phyloP scores from a whole-genome alignment of 2,113 vertebrate genomes.

The Ahaetulla prasina region DNA sequence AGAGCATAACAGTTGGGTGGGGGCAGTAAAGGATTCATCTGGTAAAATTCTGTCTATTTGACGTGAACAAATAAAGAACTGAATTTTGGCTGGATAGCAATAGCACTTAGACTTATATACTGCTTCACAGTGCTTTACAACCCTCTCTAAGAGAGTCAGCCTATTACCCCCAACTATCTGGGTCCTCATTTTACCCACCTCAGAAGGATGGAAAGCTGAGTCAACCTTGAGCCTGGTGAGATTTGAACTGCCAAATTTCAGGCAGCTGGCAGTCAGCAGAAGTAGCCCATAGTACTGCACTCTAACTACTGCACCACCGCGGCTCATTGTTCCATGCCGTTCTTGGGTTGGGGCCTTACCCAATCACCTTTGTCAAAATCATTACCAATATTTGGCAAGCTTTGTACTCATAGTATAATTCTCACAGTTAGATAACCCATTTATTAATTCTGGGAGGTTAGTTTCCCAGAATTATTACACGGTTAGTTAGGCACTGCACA shows the following conservation, averaged over 20 bases:
- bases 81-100: neutral
- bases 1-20: neutral
- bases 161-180: too few relatives aligned
- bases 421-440: neutral
- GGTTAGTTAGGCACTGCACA: neutral
- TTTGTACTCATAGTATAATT: neutral
- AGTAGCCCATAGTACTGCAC: too few relatives aligned
- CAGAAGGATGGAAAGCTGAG: too few relatives aligned
- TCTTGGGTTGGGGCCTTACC: neutral
- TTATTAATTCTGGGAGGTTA: neutral
- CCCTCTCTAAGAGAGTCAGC: too few relatives aligned
- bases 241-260: too few relatives aligned
- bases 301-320: too few relatives aligned
- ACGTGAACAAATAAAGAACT: neutral
- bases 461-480: neutral
- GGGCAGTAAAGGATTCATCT: neutral
- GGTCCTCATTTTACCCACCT: too few relatives aligned
- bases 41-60: neutral
- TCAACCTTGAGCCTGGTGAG: too few relatives aligned
- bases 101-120: too few relatives aligned
- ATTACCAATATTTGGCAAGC: neutral
- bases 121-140: too few relatives aligned
- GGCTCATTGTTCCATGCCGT: neutral
- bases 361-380: neutral
- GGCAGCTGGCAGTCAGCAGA: too few relatives aligned